phyloP scores from a whole-genome alignment of 2,113 vertebrate species.

The Neogobius melanostomus region DNA sequence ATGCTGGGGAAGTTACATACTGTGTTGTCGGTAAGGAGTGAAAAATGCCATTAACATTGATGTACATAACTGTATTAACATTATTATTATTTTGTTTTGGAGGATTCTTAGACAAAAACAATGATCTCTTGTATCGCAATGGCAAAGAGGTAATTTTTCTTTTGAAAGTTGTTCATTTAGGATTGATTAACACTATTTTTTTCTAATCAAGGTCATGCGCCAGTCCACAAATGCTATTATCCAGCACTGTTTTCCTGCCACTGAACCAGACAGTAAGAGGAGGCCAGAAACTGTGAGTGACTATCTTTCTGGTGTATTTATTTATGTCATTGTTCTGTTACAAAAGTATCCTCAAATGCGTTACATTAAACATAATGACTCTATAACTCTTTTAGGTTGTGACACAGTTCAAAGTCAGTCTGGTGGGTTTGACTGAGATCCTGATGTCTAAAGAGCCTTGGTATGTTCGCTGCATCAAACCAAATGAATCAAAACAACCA shows the following conservation, averaged over 20 bases:
- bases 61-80: background rate
- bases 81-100: slow-evolving; percentile 2
- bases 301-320: background rate
- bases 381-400: slow-evolving; percentile 79
- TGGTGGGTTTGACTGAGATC: slow-evolving; percentile 88
- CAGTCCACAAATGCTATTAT: slow-evolving; percentile 87
- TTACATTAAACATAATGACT: slow-evolving; percentile 1
- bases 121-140: slow-evolving; percentile 91
- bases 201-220: slow-evolving; percentile 81
- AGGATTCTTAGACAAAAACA: slow-evolving; percentile 99
- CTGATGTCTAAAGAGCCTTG: slow-evolving; percentile 92
- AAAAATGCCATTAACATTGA: background rate
- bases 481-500: slow-evolving; percentile 90
- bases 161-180: background rate
- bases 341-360: background rate
- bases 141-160: slow-evolving; percentile 87
- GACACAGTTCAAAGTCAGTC: slow-evolving; percentile 94
- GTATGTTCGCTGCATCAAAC: slow-evolving; percentile 95
- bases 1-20: slow-evolving; percentile 95
- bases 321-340: background rate
- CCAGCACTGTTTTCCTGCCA: slow-evolving; percentile 82
- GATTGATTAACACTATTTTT: background rate
- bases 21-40: slow-evolving; percentile 85
- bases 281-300: slow-evolving; percentile 89
- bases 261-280: slow-evolving; percentile 85